phyloP scores from a whole-genome alignment of 2,797 vertebrate genomes.

The Ispidina picta region DNA sequence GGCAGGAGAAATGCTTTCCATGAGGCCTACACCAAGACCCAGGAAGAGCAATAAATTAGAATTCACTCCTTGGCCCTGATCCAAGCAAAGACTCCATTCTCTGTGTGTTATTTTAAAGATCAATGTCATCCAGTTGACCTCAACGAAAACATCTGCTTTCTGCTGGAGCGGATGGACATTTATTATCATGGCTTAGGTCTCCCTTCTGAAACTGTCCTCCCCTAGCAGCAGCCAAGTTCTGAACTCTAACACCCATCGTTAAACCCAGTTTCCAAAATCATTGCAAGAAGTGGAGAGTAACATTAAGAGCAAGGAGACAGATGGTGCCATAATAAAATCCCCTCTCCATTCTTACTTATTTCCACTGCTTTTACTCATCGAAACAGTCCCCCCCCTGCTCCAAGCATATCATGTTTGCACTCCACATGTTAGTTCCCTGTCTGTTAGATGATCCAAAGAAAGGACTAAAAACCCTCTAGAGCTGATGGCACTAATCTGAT shows the following conservation, averaged over 20 bases:
- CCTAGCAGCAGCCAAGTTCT: neutral
- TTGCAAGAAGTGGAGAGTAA: neutral
- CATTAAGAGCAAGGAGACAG: neutral
- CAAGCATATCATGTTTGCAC: neutral
- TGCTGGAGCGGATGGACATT: neutral
- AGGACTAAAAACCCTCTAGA: neutral
- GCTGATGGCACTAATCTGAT: neutral
- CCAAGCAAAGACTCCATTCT: neutral
- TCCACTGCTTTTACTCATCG: neutral
- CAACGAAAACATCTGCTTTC: neutral
- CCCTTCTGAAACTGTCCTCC: neutral
- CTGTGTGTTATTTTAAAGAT: neutral
- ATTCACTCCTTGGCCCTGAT: neutral
- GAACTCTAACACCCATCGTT: neutral
- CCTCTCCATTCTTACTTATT: neutral
- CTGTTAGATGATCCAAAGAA: neutral
- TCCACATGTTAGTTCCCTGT: neutral
- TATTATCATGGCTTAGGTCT: neutral
- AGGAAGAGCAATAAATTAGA: neutral
- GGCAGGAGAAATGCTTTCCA: neutral
- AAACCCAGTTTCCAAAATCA: neutral
- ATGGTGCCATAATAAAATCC: conserved; percentile 20
- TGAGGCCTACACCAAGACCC: neutral
- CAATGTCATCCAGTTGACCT: neutral
- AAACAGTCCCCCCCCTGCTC: neutral